A percentile compares a stretch with the other conserved stretches of the same genome.
Conservation (phyloP, 2,888 invertebrate genomes). For the Osedax frankpressi region DNA sequence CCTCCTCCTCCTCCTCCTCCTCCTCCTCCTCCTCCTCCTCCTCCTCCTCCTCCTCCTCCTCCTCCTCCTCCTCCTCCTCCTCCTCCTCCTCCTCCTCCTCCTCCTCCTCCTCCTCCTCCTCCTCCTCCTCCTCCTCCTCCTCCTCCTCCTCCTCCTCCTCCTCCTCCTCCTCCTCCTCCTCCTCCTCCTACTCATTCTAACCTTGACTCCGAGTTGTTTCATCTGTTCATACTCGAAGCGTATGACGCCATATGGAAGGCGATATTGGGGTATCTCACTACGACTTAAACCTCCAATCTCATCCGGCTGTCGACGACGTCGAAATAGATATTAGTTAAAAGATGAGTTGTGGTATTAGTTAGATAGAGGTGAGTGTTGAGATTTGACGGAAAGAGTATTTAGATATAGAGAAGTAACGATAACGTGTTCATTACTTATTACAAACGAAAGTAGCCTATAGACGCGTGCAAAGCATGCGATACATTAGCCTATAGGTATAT, state of each 20-base stretch:
- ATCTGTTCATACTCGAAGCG: conserved; percentile 82
- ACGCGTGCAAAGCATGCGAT: no score
- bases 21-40: neutral
- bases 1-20: neutral
- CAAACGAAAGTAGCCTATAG: no score
- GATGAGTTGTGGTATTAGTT: no score
- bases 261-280: conserved; percentile 84
- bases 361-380: no score
- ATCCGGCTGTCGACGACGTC: no score
- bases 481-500: no score
- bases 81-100: neutral
- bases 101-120: neutral
- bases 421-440: no score
- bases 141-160: neutral
- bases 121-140: neutral
- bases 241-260: conserved; percentile 79
- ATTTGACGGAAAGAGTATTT: no score
- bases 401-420: no score
- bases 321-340: no score
- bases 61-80: neutral
- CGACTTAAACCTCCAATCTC: neutral
- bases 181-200: conserved; percentile 39
- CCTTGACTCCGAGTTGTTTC: conserved; percentile 79
- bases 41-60: neutral
- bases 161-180: neutral